These are phyloP conservation scores for Tipula vernalis DNA, from an alignment of 2,888 invertebrate species.

Conservation along the genomic window DNA sequence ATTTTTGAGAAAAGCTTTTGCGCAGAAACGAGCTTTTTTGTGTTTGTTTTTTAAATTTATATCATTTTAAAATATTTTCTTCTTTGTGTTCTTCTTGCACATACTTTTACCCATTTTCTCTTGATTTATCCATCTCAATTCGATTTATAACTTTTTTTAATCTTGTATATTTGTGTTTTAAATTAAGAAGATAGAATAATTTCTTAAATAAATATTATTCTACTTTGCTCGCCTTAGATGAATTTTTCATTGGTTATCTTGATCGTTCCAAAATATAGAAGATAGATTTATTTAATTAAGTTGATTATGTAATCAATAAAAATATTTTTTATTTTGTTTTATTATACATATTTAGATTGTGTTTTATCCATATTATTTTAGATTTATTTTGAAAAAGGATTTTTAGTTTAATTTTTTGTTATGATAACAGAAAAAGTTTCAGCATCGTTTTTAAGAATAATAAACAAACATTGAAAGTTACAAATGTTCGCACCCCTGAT, in stretches of 20 bases:
- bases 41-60: not conserved
- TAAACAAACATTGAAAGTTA: no score
- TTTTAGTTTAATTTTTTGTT: not conserved
- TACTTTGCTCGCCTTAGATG: not conserved
- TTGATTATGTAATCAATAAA: not conserved
- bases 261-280: not conserved
- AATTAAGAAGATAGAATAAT: not conserved
- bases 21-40: not conserved
- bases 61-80: not conserved
- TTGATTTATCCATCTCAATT: not conserved
- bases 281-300: not conserved
- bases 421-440: no score
- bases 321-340: not conserved
- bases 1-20: not conserved
- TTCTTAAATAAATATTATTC: not conserved
- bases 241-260: not conserved
- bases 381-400: not conserved
- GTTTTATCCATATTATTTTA: not conserved
- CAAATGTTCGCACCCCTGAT: no score
- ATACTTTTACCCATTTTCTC: not conserved
- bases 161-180: not conserved
- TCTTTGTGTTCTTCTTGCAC: not conserved
- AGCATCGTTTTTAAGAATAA: no score
- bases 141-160: not conserved
- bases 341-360: not conserved